Evolutionary conservation across 2,113 vertebrate genomes (phyloP).

Genomic region (Crotalus viridis): DNA sequence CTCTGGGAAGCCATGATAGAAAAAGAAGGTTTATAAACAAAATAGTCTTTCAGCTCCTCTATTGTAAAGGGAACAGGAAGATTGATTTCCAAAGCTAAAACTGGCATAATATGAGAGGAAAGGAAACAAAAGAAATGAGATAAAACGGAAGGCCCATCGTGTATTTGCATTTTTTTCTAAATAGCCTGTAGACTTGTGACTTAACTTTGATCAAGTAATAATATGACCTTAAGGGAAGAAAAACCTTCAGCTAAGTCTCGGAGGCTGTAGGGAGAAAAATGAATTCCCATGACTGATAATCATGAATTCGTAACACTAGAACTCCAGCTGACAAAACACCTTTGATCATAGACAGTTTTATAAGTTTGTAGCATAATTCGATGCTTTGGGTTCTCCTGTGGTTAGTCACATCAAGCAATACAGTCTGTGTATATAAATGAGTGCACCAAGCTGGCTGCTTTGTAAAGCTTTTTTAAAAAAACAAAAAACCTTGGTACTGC

Average conservation of each 20-base stretch:
- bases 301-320: neutral
- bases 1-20: neutral
- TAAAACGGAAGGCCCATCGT: neutral
- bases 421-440: neutral
- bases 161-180: neutral
- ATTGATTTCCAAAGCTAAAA: neutral
- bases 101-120: neutral
- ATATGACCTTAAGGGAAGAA: neutral
- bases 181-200: neutral
- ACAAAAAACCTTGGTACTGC: neutral
- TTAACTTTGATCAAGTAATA: neutral
- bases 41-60: neutral
- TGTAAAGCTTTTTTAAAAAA: neutral
- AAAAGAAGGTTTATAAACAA: conserved; percentile 21
- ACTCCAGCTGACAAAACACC: neutral
- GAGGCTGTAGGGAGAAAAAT: neutral
- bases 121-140: neutral
- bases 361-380: neutral
- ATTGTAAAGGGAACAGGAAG: neutral
- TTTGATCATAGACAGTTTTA: neutral
- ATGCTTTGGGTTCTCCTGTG: neutral
- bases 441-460: neutral
- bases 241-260: neutral
- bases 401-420: neutral
- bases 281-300: neutral